Percentiles rank a stretch among this genome's conserved stretches.
These are phyloP conservation scores for Drosophila quinaria DNA, from an alignment of 2,888 invertebrate genomes.

Conservation along the genomic window DNA sequence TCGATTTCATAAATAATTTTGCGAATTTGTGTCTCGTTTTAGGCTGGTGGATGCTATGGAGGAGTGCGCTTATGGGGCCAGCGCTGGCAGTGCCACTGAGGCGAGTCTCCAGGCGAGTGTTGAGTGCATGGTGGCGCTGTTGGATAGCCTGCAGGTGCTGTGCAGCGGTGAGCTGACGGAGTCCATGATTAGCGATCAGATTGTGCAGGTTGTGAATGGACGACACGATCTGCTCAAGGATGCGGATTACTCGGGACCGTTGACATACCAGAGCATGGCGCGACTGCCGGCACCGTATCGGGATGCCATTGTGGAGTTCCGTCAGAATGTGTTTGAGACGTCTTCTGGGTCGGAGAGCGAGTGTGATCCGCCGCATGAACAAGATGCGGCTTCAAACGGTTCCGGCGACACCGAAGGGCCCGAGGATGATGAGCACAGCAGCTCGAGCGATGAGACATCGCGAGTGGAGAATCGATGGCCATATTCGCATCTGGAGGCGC, in stretches of 20 bases:
- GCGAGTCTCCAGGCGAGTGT: constrained; percentile 92
- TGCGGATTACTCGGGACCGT: constrained; percentile 93
- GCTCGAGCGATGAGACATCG: constrained; percentile 86
- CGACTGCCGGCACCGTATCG: constrained; percentile 93
- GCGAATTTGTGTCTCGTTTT: constrained; percentile 32
- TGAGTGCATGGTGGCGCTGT: constrained; percentile 92
- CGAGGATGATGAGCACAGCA: constrained; percentile 87
- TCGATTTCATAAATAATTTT: background rate
- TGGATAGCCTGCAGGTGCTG: constrained; percentile 93
- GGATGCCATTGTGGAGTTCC: constrained; percentile 90
- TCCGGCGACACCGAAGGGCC: constrained; percentile 91
- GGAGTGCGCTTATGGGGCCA: constrained; percentile 91
- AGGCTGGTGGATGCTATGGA: constrained; percentile 97
- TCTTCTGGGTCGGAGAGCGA: constrained; percentile 88
- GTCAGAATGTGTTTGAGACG: constrained; percentile 88
- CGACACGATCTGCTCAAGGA: constrained; percentile 90
- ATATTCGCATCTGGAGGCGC: constrained; percentile 85
- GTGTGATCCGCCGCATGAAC: constrained; percentile 89
- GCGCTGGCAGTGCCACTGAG: constrained; percentile 91
- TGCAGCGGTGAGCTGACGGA: constrained; percentile 91
- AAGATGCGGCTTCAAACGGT: constrained; percentile 91
- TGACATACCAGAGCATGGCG: constrained; percentile 94
- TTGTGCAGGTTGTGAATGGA: constrained; percentile 88
- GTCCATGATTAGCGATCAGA: constrained; percentile 86
- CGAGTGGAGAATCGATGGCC: constrained; percentile 86